A percentile compares a stretch with the other conserved stretches of the same genome.
Conservation (phyloP, 2,113 vertebrate genomes). For the Beaufortia kweichowensis region DNA sequence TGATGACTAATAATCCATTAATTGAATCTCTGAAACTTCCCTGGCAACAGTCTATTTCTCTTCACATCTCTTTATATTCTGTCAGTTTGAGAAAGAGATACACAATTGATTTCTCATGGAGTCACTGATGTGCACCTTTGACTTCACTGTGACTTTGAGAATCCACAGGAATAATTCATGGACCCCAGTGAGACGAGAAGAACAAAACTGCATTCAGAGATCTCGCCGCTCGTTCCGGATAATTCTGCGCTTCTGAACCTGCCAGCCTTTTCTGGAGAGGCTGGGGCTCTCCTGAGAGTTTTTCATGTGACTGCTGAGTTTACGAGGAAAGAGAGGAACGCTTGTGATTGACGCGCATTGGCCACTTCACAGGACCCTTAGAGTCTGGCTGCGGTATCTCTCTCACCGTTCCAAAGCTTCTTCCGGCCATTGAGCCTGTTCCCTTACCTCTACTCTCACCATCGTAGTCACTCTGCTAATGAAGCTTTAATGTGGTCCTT, state of each 20-base stretch:
- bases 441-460: constrained; percentile 46
- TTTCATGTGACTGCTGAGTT: constrained; percentile 57
- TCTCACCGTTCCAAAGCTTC: constrained; percentile 33
- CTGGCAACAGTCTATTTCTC: constrained; percentile 36
- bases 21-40: constrained; percentile 50
- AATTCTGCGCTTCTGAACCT: constrained; percentile 55
- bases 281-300: constrained; percentile 57
- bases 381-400: constrained; percentile 12
- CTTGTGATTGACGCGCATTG: constrained; percentile 53
- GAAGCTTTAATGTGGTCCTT: constrained; percentile 49
- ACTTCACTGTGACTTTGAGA: constrained; percentile 79
- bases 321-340: constrained; percentile 46
- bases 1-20: constrained; percentile 56
- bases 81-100: constrained; percentile 48
- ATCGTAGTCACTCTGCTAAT: constrained; percentile 46
- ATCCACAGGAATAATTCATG: constrained; percentile 78
- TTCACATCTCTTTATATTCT: constrained; percentile 44
- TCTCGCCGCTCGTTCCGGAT: constrained; percentile 65
- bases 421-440: constrained; percentile 13
- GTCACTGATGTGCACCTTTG: constrained; percentile 74
- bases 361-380: constrained; percentile 45
- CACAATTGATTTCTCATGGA: constrained; percentile 57
- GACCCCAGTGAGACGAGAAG: constrained; percentile 60
- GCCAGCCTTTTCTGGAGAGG: constrained; percentile 36
- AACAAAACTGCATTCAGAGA: constrained; percentile 67